These are phyloP conservation scores for Hydropsyche tenuis DNA, from an alignment of 1,140 invertebrate species.

Conservation along the genomic window DNA sequence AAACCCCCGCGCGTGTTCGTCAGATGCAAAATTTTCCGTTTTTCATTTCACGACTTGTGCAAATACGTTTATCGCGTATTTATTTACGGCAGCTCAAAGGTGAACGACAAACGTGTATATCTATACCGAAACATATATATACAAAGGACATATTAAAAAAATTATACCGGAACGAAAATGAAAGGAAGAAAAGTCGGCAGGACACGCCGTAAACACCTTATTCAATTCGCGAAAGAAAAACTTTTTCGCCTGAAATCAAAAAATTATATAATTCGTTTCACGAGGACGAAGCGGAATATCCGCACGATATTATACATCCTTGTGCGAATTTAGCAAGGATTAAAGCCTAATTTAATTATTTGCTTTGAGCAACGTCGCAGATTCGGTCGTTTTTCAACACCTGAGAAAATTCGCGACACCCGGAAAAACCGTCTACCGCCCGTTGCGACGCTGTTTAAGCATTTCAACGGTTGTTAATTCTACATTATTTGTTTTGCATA, in stretches of 20 bases:
- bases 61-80: neutral
- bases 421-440: neutral
- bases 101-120: neutral
- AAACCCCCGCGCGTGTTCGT: no score
- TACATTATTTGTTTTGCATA: no score
- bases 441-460: neutral
- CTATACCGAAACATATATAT: no score
- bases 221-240: slow-evolving; percentile 27
- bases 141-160: neutral
- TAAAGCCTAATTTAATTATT: slow-evolving; percentile 31
- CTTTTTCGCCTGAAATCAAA: slow-evolving; percentile 1
- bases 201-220: slow-evolving; percentile 16
- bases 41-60: neutral
- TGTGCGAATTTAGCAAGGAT: slow-evolving; percentile 15
- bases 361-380: slow-evolving; percentile 7
- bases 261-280: slow-evolving; percentile 12
- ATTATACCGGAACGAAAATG: neutral
- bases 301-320: neutral
- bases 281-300: neutral
- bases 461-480: neutral
- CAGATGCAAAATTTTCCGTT: neutral
- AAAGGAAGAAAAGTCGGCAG: neutral
- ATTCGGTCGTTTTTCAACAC: no score
- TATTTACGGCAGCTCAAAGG: slow-evolving; percentile 3
- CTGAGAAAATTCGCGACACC: neutral